A percentile compares a stretch with the other conserved stretches of the same genome.
Evolutionary conservation across 2,113 vertebrate species (phyloP).

Genomic region (Acrocephalus kingi): DNA sequence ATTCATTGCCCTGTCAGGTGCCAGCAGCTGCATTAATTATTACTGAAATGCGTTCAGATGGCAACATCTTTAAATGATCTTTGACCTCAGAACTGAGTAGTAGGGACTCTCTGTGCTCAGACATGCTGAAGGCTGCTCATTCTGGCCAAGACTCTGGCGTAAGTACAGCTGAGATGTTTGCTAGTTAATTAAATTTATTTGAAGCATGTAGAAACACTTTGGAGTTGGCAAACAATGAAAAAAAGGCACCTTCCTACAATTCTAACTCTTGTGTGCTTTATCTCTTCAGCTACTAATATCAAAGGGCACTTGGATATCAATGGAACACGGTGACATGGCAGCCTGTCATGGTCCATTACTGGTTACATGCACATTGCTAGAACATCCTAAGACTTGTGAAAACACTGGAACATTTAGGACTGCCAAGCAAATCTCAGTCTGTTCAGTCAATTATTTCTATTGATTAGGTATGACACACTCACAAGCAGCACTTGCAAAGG

Average conservation of each 20-base stretch:
- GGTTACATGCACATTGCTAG: neutral
- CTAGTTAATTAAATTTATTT: neutral
- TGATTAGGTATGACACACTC: neutral
- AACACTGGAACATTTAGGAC: neutral
- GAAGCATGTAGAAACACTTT: neutral
- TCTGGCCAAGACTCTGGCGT: neutral
- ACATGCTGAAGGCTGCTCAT: neutral
- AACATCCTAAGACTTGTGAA: neutral
- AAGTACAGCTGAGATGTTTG: neutral
- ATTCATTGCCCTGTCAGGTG: neutral
- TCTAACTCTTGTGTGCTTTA: neutral
- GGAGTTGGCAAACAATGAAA: neutral
- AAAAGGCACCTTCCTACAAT: neutral
- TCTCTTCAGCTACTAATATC: neutral
- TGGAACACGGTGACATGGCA: neutral
- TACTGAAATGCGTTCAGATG: neutral
- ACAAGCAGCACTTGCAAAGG: neutral
- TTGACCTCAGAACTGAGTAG: neutral
- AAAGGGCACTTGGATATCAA: neutral
- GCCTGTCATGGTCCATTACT: neutral
- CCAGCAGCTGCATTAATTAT: neutral
- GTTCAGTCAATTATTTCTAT: neutral
- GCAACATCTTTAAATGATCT: neutral
- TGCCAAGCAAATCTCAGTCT: neutral
- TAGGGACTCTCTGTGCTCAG: neutral